Evolutionary conservation across 2,113 vertebrate species (phyloP), one percentile per base, ranked within the genome.

Genomic region (Zosterops japonicus): DNA sequence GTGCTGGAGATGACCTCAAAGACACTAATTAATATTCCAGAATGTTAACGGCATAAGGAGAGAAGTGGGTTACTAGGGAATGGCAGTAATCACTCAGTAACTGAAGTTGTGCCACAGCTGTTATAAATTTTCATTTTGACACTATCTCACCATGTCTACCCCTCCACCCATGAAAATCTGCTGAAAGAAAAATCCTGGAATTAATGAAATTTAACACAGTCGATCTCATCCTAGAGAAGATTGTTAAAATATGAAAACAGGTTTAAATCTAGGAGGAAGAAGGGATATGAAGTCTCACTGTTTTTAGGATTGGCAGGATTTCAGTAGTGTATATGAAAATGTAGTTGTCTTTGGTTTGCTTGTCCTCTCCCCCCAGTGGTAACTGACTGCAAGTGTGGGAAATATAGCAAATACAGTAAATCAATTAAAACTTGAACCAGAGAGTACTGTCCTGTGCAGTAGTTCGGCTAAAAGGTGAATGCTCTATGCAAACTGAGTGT

Each of bases 1-100:
- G 84, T 76, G 46, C 22, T 80, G 17, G 16, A 83, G 57, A 67
- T 56, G 82, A 90, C 94, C 85, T 93, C 92, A 93, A 96, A 91
- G 27, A 61, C 71, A 81, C 87, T 93, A 83, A 92, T 95, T 93
- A 90, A 88, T 95, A 91, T 94, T 91, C 83, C 33, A 92, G 78
- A 95, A 91, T 47, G 81, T 50, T 86, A 93, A 88, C 4, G 11
- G 55, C 79, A 67, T 35, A 41, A 57, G 63, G 50, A 67, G 39
- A 55, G 87, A 61, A 52, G 79, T 42, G 50, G 87, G 35, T 93
- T 93, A n/a, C 59, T 80, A 23, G 87, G 89, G 90, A 95, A 94
- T 83, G 90, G 12, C 68, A 93, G 47, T 57, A 87, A 76, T 85
- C 3, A 2, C 41, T 65, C 57, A 49, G 36, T 70, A 91, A 72